A percentile compares a stretch with the other conserved stretches of the same genome.
These are phyloP conservation scores for Drosophila longiperda DNA, from an alignment of 2,888 invertebrate genomes.

Conservation along the genomic window DNA sequence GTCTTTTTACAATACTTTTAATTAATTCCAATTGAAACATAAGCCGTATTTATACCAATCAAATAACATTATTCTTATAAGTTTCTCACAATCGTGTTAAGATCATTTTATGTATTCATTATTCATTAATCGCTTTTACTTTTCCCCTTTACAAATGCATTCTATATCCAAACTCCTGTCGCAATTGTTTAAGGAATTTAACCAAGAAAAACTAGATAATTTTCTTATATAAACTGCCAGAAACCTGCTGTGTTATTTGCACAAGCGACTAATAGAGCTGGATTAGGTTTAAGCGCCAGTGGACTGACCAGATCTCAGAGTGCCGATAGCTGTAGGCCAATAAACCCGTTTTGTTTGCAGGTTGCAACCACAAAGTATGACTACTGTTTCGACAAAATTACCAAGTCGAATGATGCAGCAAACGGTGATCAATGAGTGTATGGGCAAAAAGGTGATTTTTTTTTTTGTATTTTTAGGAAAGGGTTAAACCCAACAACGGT, in stretches of 20 bases:
- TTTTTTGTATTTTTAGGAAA: neutral
- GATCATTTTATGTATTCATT: neutral
- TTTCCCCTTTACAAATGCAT: neutral
- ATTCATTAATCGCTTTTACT: neutral
- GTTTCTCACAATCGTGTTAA: neutral
- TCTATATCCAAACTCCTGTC: neutral
- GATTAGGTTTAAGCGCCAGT: conserved; percentile 51
- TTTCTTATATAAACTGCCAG: conserved; percentile 44
- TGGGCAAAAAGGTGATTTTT: conserved; percentile 8
- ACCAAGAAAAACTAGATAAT: conserved; percentile 25
- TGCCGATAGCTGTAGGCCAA: conserved; percentile 42
- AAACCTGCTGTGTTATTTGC: conserved; percentile 54
- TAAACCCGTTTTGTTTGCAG: conserved; percentile 46
- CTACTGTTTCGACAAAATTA: conserved; percentile 46
- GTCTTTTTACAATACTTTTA: too few relatives aligned
- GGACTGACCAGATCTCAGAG: conserved; percentile 35
- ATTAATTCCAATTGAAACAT: neutral
- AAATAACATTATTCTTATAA: neutral
- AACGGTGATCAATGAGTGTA: conserved; percentile 21
- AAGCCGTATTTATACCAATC: neutral
- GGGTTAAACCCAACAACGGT: conserved; percentile 35
- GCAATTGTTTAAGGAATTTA: conserved; percentile 5
- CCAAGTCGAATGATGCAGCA: conserved; percentile 24
- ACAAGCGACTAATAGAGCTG: conserved; percentile 44
- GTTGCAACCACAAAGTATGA: conserved; percentile 41